Evolutionary conservation across 2,113 vertebrate genomes (phyloP), one percentile per base, ranked within the genome.

Genomic region (Salminus brasiliensis): DNA sequence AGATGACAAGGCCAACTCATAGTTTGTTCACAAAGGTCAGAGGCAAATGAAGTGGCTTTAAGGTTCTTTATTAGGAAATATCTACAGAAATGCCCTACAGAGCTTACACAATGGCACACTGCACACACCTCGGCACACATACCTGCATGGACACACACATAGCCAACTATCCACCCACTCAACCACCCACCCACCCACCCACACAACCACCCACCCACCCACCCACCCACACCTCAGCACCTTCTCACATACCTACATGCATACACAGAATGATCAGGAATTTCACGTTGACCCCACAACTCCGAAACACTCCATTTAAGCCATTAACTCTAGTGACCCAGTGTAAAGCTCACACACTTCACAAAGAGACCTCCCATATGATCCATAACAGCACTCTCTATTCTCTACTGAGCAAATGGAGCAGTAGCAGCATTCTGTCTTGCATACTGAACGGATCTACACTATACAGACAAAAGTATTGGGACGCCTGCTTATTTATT

Each of bases 181-280:
- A 16, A 11, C 27, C 41, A 73, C 13, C 36, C 5, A 70, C 45
- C 25, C 29, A 67, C 53, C 76, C 81, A 69, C 62, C 70, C 75
- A 72, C 52, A 63, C 36, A 57, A 55, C 59, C 12, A 11, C 43
- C 15, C 68, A 30, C n/a, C n/a, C 11, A 27, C 39, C 18, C 27
- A 29, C 13, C 43, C 39, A 69, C 68, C 25, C n/a, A 70, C 41
- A 60, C 65, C 57, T 27, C 5, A 68, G 5, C 41, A 60, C 65
- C 57, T 27, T 25, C 66, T 25, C 68, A 41, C 67, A 49, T 45
- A 21, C 27, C 29, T 29, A 32, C 69, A 55, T 52, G 52, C 18
- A 70, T 21, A 18, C 47, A 53, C 25, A 72, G 18, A 72, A 10
- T 32, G 34, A 52, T 12, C 18, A 34, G 52, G 16, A 72, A 16